Base-by-base conservation (phyloP, 2,113 vertebrate genomes). In the Rhodinocichla rosea region DNA sequence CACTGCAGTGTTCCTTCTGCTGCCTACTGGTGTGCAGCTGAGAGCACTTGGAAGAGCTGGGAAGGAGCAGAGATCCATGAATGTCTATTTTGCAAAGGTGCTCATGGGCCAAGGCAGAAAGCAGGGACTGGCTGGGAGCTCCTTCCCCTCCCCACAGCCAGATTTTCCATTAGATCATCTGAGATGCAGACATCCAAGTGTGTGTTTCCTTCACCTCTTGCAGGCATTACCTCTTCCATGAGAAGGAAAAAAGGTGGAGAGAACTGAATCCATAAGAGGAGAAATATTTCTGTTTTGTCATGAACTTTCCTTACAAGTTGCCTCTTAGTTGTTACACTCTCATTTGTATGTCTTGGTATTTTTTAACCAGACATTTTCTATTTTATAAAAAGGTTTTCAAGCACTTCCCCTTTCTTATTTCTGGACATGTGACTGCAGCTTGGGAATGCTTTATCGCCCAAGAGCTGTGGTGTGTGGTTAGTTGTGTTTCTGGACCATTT, bases 391-490 rank as follows among this genome's bases (percentile, higher is more conserved):
- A 75, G 33, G 24, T 83, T 81, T 94, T 55, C 32, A 77, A 21
- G 62, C 47, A 77, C 90, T 95, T 96, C 76, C 64, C 39, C 68
- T 83, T 97, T 92, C 63, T 86, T 83, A 64, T 75, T 90, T 95
- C 44, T 91, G 67, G 33, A 18, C 75, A 32, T 40, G 71, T 91
- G 93, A 83, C 87, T 76, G 55, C 68, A 90, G 88, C 24, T 67
- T 49, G 27, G 84, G 92, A 93, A 95, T 90, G 79, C 24, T 75
- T 85, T 90, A 35, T 92, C 1, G 1, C 55, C 83, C 0, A 11
- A 73, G 57, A 42, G 44, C 70, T 57, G 65, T 40, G 30, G 28
- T 79, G 1, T 79, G 70, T 62, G 89, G 74, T 80, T 60, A 69
- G 57, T 52, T 65, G 53, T 39, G 75, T 73, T 83, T 64, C 67